Evolutionary conservation across 2,797 vertebrate species (phyloP).

Genomic region (Sebastiscus tertius): DNA sequence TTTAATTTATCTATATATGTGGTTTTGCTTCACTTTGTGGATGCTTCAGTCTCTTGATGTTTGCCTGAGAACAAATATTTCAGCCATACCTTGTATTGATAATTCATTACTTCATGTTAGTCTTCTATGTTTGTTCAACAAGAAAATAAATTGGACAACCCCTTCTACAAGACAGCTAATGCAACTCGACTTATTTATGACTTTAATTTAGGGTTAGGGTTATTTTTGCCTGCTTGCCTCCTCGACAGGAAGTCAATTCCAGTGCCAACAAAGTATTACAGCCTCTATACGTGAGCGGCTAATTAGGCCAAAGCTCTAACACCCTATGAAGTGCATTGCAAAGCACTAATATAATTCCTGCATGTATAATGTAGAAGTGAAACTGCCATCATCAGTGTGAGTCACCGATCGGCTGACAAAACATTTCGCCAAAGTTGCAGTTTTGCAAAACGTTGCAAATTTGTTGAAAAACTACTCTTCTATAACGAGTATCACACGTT

Average conservation of each 20-base stretch:
- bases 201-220: conserved; percentile 23
- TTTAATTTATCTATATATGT: neutral
- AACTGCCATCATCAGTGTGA: neutral
- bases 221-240: conserved; percentile 13
- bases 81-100: neutral
- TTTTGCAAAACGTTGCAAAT: neutral
- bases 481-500: neutral
- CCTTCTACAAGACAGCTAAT: conserved; percentile 1
- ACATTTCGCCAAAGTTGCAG: conserved; percentile 1
- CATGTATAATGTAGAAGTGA: conserved; percentile 32
- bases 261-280: conserved; percentile 12
- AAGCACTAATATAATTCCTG: conserved; percentile 43
- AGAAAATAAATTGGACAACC: neutral
- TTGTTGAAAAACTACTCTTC: neutral
- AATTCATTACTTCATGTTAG: neutral
- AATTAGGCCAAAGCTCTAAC: conserved; percentile 35
- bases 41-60: neutral
- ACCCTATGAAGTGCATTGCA: conserved; percentile 24
- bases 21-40: neutral
- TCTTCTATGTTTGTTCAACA: conserved; percentile 3
- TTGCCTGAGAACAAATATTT: neutral
- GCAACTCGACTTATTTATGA: neutral
- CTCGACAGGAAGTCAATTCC: conserved; percentile 35
- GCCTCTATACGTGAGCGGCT: neutral
- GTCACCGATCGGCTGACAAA: neutral